These are phyloP conservation scores for Sebastes cheni DNA, from an alignment of 2,797 vertebrate genomes.

Conservation along the genomic window DNA sequence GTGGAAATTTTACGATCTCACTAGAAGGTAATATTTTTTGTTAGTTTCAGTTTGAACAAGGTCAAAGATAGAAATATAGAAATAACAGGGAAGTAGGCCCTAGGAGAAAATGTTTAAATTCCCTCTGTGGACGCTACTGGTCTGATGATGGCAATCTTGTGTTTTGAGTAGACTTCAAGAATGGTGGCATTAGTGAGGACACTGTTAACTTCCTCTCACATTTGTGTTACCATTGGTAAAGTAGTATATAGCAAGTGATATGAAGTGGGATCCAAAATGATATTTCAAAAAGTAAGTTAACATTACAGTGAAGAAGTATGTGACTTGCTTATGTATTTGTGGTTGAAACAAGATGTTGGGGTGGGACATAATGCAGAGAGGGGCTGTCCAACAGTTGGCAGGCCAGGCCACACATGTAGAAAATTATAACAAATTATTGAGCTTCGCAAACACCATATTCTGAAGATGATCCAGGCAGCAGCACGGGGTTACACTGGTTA, in stretches of 20 bases:
- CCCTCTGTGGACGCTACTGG: background rate
- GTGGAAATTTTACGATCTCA: slow-evolving; percentile 30
- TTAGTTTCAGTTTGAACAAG: slow-evolving; percentile 26
- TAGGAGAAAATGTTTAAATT: background rate
- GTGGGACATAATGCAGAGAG: background rate
- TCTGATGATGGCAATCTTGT: background rate
- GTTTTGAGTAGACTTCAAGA: background rate
- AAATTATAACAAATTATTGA: background rate
- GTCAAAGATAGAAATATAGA: slow-evolving; percentile 31
- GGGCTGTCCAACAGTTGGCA: background rate
- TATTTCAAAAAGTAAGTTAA: background rate
- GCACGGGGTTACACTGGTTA: background rate
- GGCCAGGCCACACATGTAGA: background rate
- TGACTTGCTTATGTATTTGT: background rate
- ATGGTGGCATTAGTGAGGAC: background rate
- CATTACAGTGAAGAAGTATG: background rate
- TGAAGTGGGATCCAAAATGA: background rate
- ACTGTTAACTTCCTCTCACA: background rate
- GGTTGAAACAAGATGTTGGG: background rate
- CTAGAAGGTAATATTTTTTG: slow-evolving; percentile 6
- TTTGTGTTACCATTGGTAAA: background rate
- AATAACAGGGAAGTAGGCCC: background rate
- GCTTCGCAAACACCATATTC: background rate
- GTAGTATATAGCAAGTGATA: background rate
- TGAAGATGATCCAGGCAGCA: background rate